A percentile compares a stretch with the other conserved stretches of the same genome.
Evolutionary conservation across 2,888 invertebrate genomes (phyloP).

Genomic region (Meliscaeva auricollis): DNA sequence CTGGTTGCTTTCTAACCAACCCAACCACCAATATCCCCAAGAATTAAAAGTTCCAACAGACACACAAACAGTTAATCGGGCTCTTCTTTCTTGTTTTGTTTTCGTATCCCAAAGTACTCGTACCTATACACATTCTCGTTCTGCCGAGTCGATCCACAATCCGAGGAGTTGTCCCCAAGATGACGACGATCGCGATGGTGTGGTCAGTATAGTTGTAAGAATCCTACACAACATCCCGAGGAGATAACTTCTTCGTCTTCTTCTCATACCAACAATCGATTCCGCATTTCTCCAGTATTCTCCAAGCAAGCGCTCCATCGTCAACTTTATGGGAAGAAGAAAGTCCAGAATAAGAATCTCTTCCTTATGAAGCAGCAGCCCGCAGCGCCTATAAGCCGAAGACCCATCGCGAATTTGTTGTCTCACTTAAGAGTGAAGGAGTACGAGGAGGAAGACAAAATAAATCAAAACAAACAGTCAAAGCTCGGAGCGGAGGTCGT

Average conservation of each 20-base stretch:
- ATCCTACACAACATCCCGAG: constrained; percentile 43
- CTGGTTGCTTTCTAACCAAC: constrained; percentile 31
- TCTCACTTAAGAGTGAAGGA: constrained; percentile 66
- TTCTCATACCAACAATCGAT: constrained; percentile 32
- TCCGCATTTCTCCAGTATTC: constrained; percentile 58
- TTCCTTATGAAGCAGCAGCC: constrained; percentile 40
- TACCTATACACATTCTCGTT: constrained; percentile 6
- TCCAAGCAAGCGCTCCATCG: neutral
- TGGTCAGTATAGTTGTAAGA: constrained; percentile 51
- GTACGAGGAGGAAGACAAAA: constrained; percentile 21
- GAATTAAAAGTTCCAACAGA: constrained; percentile 44
- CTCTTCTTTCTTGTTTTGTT: constrained; percentile 43
- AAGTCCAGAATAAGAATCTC: constrained; percentile 55
- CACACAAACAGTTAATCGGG: constrained; percentile 68
- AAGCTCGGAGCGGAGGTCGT: neutral
- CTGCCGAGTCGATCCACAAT: neutral
- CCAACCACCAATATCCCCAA: constrained; percentile 7
- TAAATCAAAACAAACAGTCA: constrained; percentile 53
- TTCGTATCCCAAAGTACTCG: constrained; percentile 20
- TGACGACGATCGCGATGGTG: constrained; percentile 3
- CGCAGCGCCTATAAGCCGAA: neutral
- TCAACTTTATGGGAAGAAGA: constrained; percentile 28
- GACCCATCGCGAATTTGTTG: constrained; percentile 43
- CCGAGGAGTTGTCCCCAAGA: constrained; percentile 53
- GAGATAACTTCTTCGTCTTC: constrained; percentile 30